Percentiles rank a stretch among this genome's conserved stretches.
Evolutionary conservation across 2,888 invertebrate species (phyloP).

Genomic region (Chirona hameri): DNA sequence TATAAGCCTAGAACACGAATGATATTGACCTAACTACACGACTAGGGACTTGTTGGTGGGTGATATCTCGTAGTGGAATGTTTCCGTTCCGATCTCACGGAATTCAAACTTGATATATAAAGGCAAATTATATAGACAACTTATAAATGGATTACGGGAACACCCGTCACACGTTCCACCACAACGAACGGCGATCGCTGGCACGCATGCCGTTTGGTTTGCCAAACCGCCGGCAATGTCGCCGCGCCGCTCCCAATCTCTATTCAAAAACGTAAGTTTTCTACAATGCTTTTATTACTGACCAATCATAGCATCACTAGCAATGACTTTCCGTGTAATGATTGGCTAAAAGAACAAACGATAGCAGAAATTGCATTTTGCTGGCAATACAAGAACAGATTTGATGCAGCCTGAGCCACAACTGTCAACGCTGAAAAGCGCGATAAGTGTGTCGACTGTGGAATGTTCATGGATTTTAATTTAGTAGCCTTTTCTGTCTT

Average conservation of each 20-base stretch:
- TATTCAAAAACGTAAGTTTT: neutral
- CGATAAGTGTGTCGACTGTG: too few relatives aligned
- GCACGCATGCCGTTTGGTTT: neutral
- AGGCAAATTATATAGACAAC: neutral
- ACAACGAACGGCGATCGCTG: neutral
- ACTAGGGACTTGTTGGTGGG: neutral
- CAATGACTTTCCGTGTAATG: too few relatives aligned
- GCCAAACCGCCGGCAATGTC: neutral
- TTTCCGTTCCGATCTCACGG: neutral
- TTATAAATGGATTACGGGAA: neutral
- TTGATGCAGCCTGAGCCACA: too few relatives aligned
- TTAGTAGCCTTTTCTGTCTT: too few relatives aligned
- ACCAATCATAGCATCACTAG: too few relatives aligned
- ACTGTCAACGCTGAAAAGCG: too few relatives aligned
- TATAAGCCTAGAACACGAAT: neutral
- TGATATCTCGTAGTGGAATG: neutral
- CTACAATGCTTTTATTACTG: too few relatives aligned
- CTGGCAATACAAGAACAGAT: too few relatives aligned
- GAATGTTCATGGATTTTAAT: too few relatives aligned
- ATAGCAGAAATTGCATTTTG: too few relatives aligned
- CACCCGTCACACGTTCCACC: neutral
- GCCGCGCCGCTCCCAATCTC: neutral
- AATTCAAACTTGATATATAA: neutral
- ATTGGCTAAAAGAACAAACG: too few relatives aligned
- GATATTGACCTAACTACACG: neutral